Percentiles rank a stretch among this genome's conserved stretches.
phyloP scores from a whole-genome alignment of 2,113 vertebrate genomes.

The Tachysurus fulvidraco region DNA sequence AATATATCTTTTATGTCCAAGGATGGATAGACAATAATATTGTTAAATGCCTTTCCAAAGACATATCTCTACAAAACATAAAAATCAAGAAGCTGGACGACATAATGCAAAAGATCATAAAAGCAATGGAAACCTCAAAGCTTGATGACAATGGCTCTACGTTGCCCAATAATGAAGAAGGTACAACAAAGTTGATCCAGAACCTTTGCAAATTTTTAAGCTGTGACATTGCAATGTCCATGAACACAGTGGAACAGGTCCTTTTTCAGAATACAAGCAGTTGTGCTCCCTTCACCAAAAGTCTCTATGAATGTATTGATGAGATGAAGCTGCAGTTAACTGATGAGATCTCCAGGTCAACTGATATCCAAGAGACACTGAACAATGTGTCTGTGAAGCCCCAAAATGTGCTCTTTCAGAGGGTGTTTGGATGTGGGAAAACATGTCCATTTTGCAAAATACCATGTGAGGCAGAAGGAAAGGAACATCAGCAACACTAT shows the following conservation, averaged over 20 bases:
- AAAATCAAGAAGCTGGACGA: slow-evolving; percentile 27
- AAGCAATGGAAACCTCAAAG: neutral
- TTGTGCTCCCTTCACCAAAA: neutral
- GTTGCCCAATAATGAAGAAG: neutral
- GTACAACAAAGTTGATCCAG: neutral
- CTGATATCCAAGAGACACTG: neutral
- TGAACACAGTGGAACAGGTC: neutral
- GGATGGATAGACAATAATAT: slow-evolving; percentile 45
- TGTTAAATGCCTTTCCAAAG: neutral
- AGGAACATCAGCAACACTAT: slow-evolving; percentile 40
- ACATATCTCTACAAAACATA: neutral
- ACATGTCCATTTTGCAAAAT: slow-evolving; percentile 57
- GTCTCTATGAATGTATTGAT: slow-evolving; percentile 55
- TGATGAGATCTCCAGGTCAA: neutral
- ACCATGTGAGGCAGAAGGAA: slow-evolving; percentile 59
- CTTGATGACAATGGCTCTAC: neutral
- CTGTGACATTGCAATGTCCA: neutral
- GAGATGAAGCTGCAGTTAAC: neutral
- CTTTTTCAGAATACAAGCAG: slow-evolving; percentile 8
- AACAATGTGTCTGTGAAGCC: slow-evolving; percentile 32
- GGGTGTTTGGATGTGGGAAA: slow-evolving; percentile 62
- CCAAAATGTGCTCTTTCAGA: slow-evolving; percentile 43
- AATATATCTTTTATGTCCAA: slow-evolving; percentile 62
- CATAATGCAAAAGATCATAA: neutral
- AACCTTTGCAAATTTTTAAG: slow-evolving; percentile 28